Evolutionary conservation across 2,113 vertebrate genomes (phyloP), one percentile per base, ranked within the genome.

Genomic region (Hiodon tergisus): DNA sequence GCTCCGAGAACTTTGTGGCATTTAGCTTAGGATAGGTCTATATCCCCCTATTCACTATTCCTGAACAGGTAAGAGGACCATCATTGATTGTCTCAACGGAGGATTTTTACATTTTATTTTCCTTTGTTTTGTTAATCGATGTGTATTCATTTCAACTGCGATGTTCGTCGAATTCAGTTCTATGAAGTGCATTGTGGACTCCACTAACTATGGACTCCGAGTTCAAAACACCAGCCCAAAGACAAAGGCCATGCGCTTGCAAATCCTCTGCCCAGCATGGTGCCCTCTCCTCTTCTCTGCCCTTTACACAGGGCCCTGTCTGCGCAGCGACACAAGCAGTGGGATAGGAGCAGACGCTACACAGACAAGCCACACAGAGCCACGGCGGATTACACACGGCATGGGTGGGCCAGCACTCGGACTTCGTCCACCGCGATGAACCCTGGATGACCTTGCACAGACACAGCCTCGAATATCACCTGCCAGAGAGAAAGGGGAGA

Each of bases 371-470:
- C 72, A 50, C 4, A 58, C 54, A 55, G 65, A 46, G 55, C n/a
- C 14, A 53, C 55, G 65, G 73, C 16, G 62, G 47, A 14, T 17
- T 65, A 89, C 96, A 95, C 90, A 98, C 96, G 93, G 90, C 96
- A 98, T 2, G 96, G 96, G 82, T 98, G 96, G 83, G 96, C 96
- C 59, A 98, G 91, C 61, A 98, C 96, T 80, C 95, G 91, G 79
- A 98, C 94, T 89, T 98, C 96, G 82, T 98, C 96, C 82, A 98
- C 91, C 7, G 94, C 95, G 54, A 98, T 96, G 92, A 96, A 96
- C 52, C 96, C 96, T 0, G 94, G 93, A 47, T 96, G 96, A 73
- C 95, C 95, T 82, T 97, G 96, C 85, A 98, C 79, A 16, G 95
- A 97, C 72, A 97, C 94, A 0, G 96, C 95, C 76, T 98, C 96